A percentile compares a stretch with the other conserved stretches of the same genome.
phyloP scores from a whole-genome alignment of 2,113 vertebrate species.

The Grammomys surdaster region DNA sequence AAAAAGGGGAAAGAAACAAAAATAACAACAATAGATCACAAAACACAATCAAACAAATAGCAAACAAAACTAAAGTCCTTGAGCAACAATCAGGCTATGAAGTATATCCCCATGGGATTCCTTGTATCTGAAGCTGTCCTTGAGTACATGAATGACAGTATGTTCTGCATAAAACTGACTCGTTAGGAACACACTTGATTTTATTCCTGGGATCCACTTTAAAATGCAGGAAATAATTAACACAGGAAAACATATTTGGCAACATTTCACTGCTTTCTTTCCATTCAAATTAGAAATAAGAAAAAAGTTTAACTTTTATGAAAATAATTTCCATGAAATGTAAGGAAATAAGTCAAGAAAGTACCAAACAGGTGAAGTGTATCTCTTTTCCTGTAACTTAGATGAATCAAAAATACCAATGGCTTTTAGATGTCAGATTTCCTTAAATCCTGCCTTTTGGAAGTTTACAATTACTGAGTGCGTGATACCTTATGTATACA shows the following conservation, averaged over 20 bases:
- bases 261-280: background rate
- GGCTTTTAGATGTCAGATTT: background rate
- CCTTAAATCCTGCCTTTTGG: background rate
- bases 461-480: background rate
- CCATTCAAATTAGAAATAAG: slow-evolving; percentile 1
- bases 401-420: background rate
- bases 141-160: background rate
- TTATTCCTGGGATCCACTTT: background rate
- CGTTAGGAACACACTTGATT: background rate
- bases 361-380: background rate
- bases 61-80: background rate
- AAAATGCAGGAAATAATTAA: background rate
- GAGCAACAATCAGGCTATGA: background rate
- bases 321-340: slow-evolving; percentile 5
- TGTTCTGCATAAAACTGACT: slow-evolving; percentile 19
- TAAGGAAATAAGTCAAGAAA: background rate
- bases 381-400: background rate
- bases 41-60: background rate
- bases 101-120: background rate
- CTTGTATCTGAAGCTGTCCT: background rate
- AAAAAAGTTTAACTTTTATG: background rate
- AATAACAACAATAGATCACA: background rate
- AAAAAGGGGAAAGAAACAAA: background rate
- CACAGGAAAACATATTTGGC: background rate
- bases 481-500: background rate